These are phyloP conservation scores for Genyomyrus donnyi DNA, from an alignment of 2,113 vertebrate genomes.

Conservation along the genomic window DNA sequence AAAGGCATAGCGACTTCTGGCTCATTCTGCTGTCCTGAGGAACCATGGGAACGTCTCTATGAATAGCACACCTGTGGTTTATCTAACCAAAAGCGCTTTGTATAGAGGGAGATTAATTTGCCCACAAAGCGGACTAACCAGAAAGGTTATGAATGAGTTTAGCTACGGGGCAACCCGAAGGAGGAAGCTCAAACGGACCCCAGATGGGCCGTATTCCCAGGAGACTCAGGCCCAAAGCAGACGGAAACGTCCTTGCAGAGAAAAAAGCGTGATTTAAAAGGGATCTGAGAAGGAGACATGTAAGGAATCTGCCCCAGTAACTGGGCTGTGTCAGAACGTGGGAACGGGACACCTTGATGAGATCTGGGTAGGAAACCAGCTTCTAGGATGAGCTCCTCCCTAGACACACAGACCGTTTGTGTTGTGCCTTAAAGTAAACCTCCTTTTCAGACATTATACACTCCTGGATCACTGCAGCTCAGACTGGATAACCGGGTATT, in stretches of 20 bases:
- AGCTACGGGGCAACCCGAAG: not conserved
- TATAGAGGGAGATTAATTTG: not conserved
- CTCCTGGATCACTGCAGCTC: not conserved
- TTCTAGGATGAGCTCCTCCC: not conserved
- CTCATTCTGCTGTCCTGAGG: not conserved
- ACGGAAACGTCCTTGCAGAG: not conserved
- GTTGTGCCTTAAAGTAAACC: not conserved
- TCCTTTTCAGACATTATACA: not conserved
- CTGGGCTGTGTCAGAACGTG: not conserved
- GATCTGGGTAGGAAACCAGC: not conserved
- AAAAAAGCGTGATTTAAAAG: not conserved
- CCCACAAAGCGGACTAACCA: not conserved
- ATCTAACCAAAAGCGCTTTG: not conserved
- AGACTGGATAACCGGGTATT: not conserved
- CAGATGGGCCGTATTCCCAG: not conserved
- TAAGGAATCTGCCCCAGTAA: not conserved
- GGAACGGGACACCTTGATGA: not conserved
- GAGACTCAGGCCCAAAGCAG: not conserved
- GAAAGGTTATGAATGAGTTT: not conserved
- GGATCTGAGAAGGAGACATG: not conserved
- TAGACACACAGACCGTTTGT: not conserved
- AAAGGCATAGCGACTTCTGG: not conserved
- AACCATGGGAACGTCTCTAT: not conserved
- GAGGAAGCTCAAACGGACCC: not conserved
- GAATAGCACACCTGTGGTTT: not conserved